phyloP scores from a whole-genome alignment of 2,797 vertebrate genomes.

The Cuniculus paca region DNA sequence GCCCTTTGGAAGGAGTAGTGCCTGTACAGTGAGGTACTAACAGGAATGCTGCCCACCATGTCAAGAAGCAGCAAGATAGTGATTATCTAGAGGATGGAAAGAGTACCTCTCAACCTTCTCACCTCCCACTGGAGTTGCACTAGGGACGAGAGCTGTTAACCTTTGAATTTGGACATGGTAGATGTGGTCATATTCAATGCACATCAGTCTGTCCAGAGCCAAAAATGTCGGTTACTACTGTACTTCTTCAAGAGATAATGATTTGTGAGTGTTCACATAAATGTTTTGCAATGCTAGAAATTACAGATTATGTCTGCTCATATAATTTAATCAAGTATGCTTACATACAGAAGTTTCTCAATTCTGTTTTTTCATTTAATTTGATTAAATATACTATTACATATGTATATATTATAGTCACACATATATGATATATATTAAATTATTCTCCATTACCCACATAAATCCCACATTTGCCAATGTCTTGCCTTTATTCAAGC shows the following conservation, averaged over 20 bases:
- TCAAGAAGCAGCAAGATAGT: neutral
- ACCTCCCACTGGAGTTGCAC: neutral
- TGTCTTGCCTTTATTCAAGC: neutral
- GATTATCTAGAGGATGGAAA: no score
- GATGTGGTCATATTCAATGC: neutral
- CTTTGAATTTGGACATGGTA: neutral
- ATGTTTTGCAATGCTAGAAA: neutral
- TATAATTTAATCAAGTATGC: neutral
- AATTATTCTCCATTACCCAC: neutral
- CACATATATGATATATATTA: neutral
- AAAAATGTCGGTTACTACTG: neutral
- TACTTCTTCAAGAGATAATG: neutral
- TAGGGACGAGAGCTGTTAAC: neutral
- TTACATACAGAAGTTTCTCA: neutral
- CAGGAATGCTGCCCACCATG: neutral
- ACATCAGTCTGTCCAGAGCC: no score
- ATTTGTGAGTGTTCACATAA: neutral
- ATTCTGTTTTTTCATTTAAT: neutral
- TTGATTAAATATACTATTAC: slow-evolving; percentile 26
- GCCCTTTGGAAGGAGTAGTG: neutral
- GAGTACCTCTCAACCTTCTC: neutral
- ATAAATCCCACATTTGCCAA: neutral
- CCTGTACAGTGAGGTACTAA: neutral
- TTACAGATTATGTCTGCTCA: neutral
- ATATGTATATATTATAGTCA: neutral